Base-by-base conservation (phyloP, 2,113 vertebrate species). In the Myotis yumanensis region DNA sequence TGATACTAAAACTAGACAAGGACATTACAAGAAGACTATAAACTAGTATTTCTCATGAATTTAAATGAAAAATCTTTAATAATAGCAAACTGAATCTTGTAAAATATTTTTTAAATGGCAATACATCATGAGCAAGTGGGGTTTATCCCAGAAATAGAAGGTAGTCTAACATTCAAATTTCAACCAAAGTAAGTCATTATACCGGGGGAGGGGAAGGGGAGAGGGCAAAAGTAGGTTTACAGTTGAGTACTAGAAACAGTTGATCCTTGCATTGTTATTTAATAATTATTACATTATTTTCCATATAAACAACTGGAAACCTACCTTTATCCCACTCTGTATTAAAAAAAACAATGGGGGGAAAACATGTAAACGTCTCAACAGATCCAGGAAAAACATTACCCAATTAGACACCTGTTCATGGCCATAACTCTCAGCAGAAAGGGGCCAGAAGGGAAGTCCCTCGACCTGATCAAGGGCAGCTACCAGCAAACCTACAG, bases 91-190 rank as follows among this genome's bases (percentile, higher is more conserved):
- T 72, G 17, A 79, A 89, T 28, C 37, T 37, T 30, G 28, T 28
- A 59, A 91, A 88, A 28, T 69, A 43, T 73, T 77, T 96, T 86
- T 66, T 32, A 73, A 93, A 88, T 23, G 48, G 2, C 48, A 72
- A 84, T 8, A 89, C 4, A 66, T 7, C 43, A 54, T n/a, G 71
- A 76, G 40, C 11, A 86, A 82, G 35, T 59, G 40, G 43, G 23
- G 48, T 80, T 80, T 43, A 84, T 43, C n/a, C 35, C 32, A 85
- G 35, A 22, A 89, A 69, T 62, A 18, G 54, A 69, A 43, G 23
- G 15, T 51, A 12, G 14, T 43, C 85, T 81, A 73, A 85, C 30
- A 75, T 82, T 46, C 68, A 69, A 76, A 62, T 69, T 66, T 64
- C 32, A 75, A 75, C 80, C 37, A 86, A 80, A 3, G 12, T 59